Evolutionary conservation across 2,113 vertebrate genomes (phyloP).

Genomic region (Pseudorasbora parva): DNA sequence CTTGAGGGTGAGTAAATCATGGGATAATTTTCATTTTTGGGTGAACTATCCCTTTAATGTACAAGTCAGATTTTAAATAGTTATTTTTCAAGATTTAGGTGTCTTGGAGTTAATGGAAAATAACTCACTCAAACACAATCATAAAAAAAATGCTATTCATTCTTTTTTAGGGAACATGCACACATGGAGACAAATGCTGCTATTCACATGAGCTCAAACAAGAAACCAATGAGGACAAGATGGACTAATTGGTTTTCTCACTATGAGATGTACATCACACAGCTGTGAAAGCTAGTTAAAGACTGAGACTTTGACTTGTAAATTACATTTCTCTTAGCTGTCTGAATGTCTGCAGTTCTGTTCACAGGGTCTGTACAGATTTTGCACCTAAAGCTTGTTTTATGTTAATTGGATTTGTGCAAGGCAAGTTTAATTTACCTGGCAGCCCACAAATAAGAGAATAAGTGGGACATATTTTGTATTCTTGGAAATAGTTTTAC

Average conservation of each 20-base stretch:
- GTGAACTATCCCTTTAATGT: too few relatives aligned
- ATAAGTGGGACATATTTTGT: not conserved
- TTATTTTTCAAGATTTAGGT: too few relatives aligned
- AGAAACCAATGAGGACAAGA: not conserved
- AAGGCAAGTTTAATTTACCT: not conserved
- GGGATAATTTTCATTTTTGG: too few relatives aligned
- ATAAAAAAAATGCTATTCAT: not conserved
- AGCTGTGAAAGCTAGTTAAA: not conserved
- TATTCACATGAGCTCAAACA: conserved; percentile 76
- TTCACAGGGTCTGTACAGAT: not conserved
- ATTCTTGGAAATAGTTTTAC: not conserved
- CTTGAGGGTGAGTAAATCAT: too few relatives aligned
- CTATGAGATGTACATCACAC: not conserved
- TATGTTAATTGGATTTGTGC: conserved; percentile 1
- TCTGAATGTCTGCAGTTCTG: not conserved
- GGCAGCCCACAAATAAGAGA: not conserved
- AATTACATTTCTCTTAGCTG: not conserved
- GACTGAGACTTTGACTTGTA: not conserved
- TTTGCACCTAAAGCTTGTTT: not conserved
- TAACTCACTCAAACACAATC: not conserved
- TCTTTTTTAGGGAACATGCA: conserved; percentile 78
- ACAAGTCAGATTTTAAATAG: too few relatives aligned
- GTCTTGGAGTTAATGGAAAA: too few relatives aligned
- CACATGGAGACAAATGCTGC: conserved; percentile 77
- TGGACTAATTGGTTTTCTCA: not conserved